These are phyloP conservation scores for Lutraria lutraria DNA, from an alignment of 2,888 invertebrate species.

Conservation along the genomic window DNA sequence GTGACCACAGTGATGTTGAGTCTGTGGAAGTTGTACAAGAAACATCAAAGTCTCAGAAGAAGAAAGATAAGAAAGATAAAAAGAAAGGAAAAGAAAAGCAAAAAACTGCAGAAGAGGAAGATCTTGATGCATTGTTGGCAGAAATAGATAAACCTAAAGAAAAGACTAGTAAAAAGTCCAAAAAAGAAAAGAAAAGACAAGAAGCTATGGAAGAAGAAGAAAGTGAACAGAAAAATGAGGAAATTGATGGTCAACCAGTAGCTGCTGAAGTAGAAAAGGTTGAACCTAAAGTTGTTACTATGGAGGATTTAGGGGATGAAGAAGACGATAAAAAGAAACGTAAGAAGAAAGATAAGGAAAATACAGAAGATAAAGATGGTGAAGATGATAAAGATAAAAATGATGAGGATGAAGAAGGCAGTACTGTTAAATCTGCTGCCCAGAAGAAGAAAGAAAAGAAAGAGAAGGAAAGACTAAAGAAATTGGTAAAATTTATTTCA, in stretches of 20 bases:
- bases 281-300: constrained; percentile 70
- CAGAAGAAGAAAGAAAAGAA: constrained; percentile 88
- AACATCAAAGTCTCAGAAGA: constrained; percentile 65
- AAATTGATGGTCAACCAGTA: constrained; percentile 34
- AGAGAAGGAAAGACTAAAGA: constrained; percentile 74
- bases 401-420: constrained; percentile 91
- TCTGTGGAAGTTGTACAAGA: constrained; percentile 55
- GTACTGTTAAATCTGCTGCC: constrained; percentile 88
- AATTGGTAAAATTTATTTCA: constrained; percentile 57
- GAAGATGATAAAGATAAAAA: constrained; percentile 62
- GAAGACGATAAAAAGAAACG: constrained; percentile 75
- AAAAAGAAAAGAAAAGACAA: constrained; percentile 73
- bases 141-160: constrained; percentile 82
- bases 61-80: constrained; percentile 74
- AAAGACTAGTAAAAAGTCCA: constrained; percentile 75
- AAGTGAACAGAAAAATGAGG: constrained; percentile 45
- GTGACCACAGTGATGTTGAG: constrained; percentile 64
- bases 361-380: constrained; percentile 84
- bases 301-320: constrained; percentile 76
- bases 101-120: constrained; percentile 81
- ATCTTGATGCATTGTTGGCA: constrained; percentile 85
- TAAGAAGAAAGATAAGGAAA: constrained; percentile 69
- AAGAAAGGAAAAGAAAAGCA: constrained; percentile 80
- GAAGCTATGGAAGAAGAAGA: constrained; percentile 63
- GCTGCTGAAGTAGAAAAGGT: constrained; percentile 48